Percentiles rank a stretch among this genome's conserved stretches.
Evolutionary conservation across 2,113 vertebrate species (phyloP).

Genomic region (Sturnus vulgaris): DNA sequence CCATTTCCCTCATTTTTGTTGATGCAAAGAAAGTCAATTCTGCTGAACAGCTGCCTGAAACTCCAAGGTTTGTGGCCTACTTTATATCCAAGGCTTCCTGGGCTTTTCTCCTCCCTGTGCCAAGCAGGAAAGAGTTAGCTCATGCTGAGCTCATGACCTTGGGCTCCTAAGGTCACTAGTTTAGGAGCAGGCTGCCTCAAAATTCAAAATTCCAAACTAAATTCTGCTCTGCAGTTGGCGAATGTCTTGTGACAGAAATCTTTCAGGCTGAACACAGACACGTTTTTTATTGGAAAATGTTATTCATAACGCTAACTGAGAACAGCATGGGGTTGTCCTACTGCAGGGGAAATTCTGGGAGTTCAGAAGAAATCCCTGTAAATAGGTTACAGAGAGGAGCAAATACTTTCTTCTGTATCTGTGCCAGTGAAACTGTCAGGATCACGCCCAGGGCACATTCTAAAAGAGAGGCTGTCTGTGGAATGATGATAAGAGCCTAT

Average conservation of each 20-base stretch:
- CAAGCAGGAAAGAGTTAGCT: background rate
- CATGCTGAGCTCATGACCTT: background rate
- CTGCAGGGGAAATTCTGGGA: slow-evolving; percentile 33
- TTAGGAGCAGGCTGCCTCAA: background rate
- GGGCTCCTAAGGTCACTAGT: background rate
- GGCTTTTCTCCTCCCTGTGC: background rate
- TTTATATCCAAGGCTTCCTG: background rate
- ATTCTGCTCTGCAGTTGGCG: background rate
- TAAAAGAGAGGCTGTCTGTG: background rate
- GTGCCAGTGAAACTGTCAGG: slow-evolving; percentile 8
- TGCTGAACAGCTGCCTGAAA: background rate
- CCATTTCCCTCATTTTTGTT: background rate
- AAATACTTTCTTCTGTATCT: background rate
- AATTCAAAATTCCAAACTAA: background rate
- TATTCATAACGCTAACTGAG: slow-evolving; percentile 13
- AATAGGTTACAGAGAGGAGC: slow-evolving; percentile 28
- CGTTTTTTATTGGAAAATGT: background rate
- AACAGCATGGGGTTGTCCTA: slow-evolving; percentile 29
- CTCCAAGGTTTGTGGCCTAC: background rate
- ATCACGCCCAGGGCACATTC: slow-evolving; percentile 8
- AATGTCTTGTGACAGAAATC: background rate
- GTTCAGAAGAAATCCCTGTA: slow-evolving; percentile 48
- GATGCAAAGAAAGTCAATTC: background rate
- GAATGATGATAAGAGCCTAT: slow-evolving; percentile 28
- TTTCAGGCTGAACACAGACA: background rate